Percentiles rank a stretch among this genome's conserved stretches.
Conservation (phyloP, 2,113 vertebrate species). For the Eidolon helvum region DNA sequence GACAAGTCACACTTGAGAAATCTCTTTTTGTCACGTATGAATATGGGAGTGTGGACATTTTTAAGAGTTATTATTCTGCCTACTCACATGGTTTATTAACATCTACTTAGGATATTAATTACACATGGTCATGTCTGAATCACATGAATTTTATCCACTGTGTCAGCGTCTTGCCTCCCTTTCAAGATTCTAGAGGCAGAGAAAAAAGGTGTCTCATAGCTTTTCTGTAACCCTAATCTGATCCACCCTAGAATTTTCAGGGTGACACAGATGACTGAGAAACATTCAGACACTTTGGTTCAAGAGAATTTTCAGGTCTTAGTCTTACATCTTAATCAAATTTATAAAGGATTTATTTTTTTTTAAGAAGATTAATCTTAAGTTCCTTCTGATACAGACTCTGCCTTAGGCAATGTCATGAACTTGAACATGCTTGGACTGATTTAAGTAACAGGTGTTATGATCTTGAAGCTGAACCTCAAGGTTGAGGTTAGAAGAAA, state of each 20-base stretch:
- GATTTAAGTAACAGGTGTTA: constrained; percentile 27
- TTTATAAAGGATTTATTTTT: not conserved
- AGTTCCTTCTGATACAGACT: not conserved
- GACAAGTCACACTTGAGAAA: not conserved
- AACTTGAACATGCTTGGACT: not conserved
- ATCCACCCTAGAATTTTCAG: not conserved
- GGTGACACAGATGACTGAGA: not conserved
- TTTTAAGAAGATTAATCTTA: not conserved
- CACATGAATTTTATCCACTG: not conserved
- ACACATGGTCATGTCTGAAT: not conserved
- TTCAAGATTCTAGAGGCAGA: not conserved
- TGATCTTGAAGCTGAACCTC: constrained; percentile 30
- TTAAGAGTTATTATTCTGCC: not conserved
- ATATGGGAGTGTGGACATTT: not conserved
- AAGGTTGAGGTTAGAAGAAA: constrained; percentile 41
- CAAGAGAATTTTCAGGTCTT: not conserved
- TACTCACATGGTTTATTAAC: not conserved
- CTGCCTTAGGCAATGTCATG: not conserved
- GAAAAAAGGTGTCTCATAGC: not conserved
- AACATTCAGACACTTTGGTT: not conserved
- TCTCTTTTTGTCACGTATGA: not conserved
- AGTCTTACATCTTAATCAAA: not conserved
- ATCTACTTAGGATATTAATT: not conserved
- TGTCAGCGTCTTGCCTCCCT: not conserved
- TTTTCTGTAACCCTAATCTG: not conserved